Conservation (phyloP, 2,888 invertebrate genomes). For the Timema podura region DNA sequence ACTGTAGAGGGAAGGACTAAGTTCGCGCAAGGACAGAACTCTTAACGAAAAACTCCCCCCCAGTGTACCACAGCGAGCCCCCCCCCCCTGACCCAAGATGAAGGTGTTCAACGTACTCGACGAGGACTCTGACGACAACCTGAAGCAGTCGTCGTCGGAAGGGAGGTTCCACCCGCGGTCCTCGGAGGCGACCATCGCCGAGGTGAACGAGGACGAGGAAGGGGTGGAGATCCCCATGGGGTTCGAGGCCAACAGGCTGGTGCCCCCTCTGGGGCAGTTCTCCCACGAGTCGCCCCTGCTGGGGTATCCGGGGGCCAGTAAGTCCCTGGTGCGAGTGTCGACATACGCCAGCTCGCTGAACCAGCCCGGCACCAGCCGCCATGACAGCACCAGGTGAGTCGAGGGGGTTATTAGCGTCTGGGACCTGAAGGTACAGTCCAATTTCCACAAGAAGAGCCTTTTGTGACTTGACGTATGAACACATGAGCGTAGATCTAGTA, state of each 20-base stretch:
- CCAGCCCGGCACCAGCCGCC: constrained; percentile 19
- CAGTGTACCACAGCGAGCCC: too few relatives aligned
- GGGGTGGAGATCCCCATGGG: neutral
- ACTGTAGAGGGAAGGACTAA: neutral
- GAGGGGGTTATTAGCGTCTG: too few relatives aligned
- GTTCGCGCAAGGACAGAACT: neutral
- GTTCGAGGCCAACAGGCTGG: neutral
- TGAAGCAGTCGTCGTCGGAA: neutral
- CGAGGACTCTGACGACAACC: constrained; percentile 13
- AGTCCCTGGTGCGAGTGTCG: constrained; percentile 20
- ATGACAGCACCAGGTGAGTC: constrained; percentile 23
- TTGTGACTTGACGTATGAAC: too few relatives aligned
- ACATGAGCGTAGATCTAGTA: too few relatives aligned
- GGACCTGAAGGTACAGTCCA: too few relatives aligned
- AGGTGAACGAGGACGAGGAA: constrained; percentile 15
- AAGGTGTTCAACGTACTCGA: constrained; percentile 14
- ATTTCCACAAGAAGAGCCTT: too few relatives aligned
- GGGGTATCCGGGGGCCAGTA: neutral
- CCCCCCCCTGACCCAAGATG: constrained; percentile 11
- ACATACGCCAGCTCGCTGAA: constrained; percentile 27
- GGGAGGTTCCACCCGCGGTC: constrained; percentile 7
- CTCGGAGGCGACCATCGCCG: constrained; percentile 16
- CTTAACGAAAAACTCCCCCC: constrained; percentile 4
- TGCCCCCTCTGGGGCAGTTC: neutral
- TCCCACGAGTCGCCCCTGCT: constrained; percentile 18